phyloP scores from a whole-genome alignment of 2,888 invertebrate species.

The Lamellibrachia columna region DNA sequence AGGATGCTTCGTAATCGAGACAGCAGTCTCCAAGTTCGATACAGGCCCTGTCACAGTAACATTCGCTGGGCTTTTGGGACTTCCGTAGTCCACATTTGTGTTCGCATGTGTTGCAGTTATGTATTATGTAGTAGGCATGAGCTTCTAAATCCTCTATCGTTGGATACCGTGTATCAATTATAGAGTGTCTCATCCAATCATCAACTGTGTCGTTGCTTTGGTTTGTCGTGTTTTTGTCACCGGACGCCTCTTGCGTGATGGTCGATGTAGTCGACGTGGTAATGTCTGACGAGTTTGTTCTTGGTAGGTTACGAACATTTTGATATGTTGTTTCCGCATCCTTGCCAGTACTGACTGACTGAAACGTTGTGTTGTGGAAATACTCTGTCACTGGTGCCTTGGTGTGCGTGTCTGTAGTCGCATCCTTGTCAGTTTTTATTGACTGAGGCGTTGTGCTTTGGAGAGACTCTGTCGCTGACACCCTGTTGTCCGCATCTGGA shows the following conservation, averaged over 20 bases:
- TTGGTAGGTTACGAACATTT: neutral
- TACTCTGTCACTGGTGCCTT: no score
- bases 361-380: no score
- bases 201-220: neutral
- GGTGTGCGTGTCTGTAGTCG: no score
- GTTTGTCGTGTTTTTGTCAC: neutral
- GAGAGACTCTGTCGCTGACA: no score
- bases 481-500: no score
- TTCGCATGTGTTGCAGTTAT: neutral
- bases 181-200: neutral
- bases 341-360: neutral
- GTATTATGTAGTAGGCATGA: neutral
- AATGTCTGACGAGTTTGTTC: neutral
- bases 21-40: neutral
- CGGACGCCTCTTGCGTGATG: neutral
- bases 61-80: neutral
- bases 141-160: neutral
- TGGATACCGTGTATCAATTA: no score
- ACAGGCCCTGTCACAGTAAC: neutral
- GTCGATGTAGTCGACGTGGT: neutral
- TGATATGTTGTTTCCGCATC: neutral
- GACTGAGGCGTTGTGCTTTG: no score
- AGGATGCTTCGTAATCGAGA: neutral
- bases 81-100: neutral
- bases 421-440: no score